Evolutionary conservation across 2,113 vertebrate species (phyloP), one percentile per base, ranked within the genome.

Genomic region (Serranochromis macrocephalus): DNA sequence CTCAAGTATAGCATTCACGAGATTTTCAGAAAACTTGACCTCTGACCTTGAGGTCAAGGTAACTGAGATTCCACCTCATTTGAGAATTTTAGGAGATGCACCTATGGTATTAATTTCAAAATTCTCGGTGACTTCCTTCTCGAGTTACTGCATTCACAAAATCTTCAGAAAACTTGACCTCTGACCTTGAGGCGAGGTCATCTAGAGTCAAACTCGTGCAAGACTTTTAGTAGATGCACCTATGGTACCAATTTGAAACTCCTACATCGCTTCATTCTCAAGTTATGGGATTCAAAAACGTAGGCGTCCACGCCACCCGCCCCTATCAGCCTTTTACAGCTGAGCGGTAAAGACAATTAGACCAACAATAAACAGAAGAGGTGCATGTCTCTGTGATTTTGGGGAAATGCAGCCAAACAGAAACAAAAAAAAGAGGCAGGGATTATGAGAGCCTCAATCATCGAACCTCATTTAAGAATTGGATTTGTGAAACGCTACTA

Each of bases 281-380:
- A 68, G 33, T 68, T 68, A 68, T 8, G 33, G 61, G 33, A 68
- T 13, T 68, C 61, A 66, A 66, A 66, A 66, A 66, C 7, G 3
- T 8, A 21, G 61, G 33, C 0, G 11, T 66, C 33, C 19, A 0
- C 3, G 1, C 2, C 33, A 1, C 61, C 19, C 1, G 3, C 10
- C 7, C 19, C 33, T n/a, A 38, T 38, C 61, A 38, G 33, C 33
- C 61, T 66, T 66, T 38, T 66, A 66, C 61, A 66, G 33, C 19
- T 38, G 33, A 68, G 61, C 19, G 1, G 11, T 68, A 68, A 38
- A 66, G 33, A 66, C 61, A 66, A 38, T 66, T 66, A 66, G 68
- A 73, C 40, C 14, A 45, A 47, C 40, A 73, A 26, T 73, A 29
- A 9, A 73, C 40, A 73, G 21, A 40, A 26, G 68, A 47, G 68